A percentile compares a stretch with the other conserved stretches of the same genome.
phyloP scores from a whole-genome alignment of 1,140 invertebrate genomes.

The Argopecten irradians region DNA sequence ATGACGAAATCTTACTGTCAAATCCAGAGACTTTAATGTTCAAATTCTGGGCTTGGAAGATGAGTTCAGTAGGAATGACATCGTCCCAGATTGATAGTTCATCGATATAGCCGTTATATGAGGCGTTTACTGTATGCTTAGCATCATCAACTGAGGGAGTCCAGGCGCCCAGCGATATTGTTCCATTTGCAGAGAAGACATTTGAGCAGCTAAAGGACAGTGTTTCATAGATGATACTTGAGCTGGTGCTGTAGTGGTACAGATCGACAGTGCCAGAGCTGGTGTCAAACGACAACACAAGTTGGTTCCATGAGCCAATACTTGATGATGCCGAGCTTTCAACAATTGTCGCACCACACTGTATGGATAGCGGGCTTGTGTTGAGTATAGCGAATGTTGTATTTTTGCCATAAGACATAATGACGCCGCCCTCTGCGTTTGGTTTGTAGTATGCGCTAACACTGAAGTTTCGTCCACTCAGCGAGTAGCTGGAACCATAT shows the following conservation, averaged over 20 bases:
- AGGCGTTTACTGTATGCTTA: slow-evolving; percentile 34
- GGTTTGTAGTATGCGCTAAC: slow-evolving; percentile 57
- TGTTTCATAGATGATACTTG: slow-evolving; percentile 47
- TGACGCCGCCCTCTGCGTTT: slow-evolving; percentile 47
- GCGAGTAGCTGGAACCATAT: not conserved
- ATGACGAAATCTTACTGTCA: slow-evolving; percentile 41
- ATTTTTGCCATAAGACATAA: slow-evolving; percentile 58
- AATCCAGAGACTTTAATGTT: slow-evolving; percentile 54
- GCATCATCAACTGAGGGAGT: slow-evolving; percentile 47
- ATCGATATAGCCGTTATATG: slow-evolving; percentile 55
- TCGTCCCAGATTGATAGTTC: slow-evolving; percentile 56
- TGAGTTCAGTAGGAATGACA: slow-evolving; percentile 46
- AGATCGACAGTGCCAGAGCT: slow-evolving; percentile 41
- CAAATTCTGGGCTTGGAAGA: slow-evolving; percentile 57
- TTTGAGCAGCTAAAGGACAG: slow-evolving; percentile 43
- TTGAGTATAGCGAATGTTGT: slow-evolving; percentile 54
- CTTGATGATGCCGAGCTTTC: slow-evolving; percentile 28
- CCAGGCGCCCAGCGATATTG: slow-evolving; percentile 56
- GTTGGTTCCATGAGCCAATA: slow-evolving; percentile 58
- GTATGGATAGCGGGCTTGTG: slow-evolving; percentile 42
- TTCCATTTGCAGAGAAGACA: slow-evolving; percentile 45
- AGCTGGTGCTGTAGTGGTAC: slow-evolving; percentile 51
- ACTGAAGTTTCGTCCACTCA: slow-evolving; percentile 42
- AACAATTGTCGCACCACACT: slow-evolving; percentile 47
- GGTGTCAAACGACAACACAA: slow-evolving; percentile 50